Percentiles rank a stretch among this genome's conserved stretches.
Evolutionary conservation across 2,113 vertebrate genomes (phyloP).

Genomic region (Andinoacara biseriatus): DNA sequence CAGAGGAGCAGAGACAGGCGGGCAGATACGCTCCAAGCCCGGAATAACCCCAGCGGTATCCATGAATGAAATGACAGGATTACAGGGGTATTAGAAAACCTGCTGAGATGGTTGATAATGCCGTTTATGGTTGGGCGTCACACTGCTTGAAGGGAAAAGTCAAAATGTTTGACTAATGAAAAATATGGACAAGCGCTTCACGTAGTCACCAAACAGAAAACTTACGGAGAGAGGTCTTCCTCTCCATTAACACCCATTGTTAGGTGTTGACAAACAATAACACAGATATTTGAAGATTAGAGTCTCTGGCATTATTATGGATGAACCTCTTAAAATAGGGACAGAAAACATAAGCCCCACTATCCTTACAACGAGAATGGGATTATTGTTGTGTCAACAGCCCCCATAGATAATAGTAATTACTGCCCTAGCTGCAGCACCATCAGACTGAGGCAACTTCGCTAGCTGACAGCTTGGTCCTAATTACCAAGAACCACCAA

Average conservation of each 20-base stretch:
- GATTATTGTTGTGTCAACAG: constrained; percentile 80
- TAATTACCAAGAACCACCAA: constrained; percentile 82
- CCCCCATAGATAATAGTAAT: constrained; percentile 80
- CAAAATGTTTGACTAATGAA: constrained; percentile 80
- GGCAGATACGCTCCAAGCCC: constrained; percentile 69
- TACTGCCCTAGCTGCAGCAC: constrained; percentile 68
- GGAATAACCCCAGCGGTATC: constrained; percentile 74
- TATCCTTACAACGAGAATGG: constrained; percentile 59
- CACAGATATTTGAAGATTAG: constrained; percentile 43
- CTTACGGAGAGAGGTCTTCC: constrained; percentile 33
- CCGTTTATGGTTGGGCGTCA: constrained; percentile 68
- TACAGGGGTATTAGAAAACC: constrained; percentile 80
- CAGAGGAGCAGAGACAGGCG: constrained; percentile 77
- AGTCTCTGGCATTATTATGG: constrained; percentile 32
- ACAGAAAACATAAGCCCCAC: constrained; percentile 51
- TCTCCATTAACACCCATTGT: not conserved
- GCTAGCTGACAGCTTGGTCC: constrained; percentile 78
- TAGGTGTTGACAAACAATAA: constrained; percentile 22
- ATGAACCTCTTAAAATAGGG: constrained; percentile 39
- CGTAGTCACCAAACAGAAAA: constrained; percentile 58
- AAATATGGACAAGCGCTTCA: constrained; percentile 66
- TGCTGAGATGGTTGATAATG: constrained; percentile 81
- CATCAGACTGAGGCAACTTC: constrained; percentile 75
- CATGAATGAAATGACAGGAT: constrained; percentile 83
- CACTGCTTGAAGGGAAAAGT: constrained; percentile 54